phyloP scores from a whole-genome alignment of 2,113 vertebrate genomes.

The Ceyx melanurus region DNA sequence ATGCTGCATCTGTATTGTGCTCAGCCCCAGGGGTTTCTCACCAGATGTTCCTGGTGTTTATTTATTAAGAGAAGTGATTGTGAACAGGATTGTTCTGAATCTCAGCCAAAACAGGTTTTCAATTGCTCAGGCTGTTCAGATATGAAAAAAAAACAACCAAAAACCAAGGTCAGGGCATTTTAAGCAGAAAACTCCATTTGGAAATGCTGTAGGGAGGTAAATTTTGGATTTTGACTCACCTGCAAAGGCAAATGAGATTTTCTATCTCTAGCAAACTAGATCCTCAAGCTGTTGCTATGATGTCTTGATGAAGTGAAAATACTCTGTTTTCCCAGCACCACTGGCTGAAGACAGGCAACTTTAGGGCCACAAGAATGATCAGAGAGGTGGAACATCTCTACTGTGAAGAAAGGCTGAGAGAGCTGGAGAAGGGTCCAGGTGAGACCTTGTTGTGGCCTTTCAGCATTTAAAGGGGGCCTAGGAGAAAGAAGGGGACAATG shows the following conservation, averaged over 20 bases:
- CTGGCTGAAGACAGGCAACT: not conserved
- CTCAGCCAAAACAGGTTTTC: not conserved
- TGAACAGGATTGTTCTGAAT: constrained; percentile 19
- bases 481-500: not conserved
- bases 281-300: not conserved
- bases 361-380: not conserved
- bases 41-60: constrained; percentile 1
- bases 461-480: not conserved
- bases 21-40: constrained; percentile 2
- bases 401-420: not conserved
- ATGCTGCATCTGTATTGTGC: not conserved
- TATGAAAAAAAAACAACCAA: not conserved
- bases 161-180: not conserved
- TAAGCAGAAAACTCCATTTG: not conserved
- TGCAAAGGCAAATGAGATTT: not conserved
- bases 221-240: not conserved
- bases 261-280: not conserved
- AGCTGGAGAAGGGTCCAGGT: not conserved
- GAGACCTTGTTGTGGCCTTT: not conserved
- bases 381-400: not conserved
- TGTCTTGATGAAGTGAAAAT: not conserved
- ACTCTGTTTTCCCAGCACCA: not conserved
- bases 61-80: not conserved
- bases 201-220: not conserved
- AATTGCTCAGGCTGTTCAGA: not conserved